Conservation (phyloP, 2,797 vertebrate species). For the Enteromius radiatus region DNA sequence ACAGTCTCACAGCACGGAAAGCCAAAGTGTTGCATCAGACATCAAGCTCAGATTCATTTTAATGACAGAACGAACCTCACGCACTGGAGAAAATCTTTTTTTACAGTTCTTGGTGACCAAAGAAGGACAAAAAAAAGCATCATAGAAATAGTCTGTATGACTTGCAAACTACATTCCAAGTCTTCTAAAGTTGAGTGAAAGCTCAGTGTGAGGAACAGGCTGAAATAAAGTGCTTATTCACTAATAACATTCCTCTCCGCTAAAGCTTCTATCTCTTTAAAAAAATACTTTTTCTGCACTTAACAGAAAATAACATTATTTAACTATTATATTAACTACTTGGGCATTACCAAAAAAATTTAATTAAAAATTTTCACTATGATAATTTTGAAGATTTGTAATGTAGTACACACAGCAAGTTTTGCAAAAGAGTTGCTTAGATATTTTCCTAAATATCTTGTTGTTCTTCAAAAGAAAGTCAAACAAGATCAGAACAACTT, state of each 20-base stretch:
- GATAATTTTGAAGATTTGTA: not conserved
- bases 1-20: conserved; percentile 50
- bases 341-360: not conserved
- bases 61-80: not conserved
- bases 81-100: not conserved
- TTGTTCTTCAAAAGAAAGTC: not conserved
- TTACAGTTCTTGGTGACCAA: not conserved
- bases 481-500: not conserved
- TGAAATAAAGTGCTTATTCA: not conserved
- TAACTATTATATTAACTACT: not conserved
- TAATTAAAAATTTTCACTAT: no score
- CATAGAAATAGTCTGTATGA: not conserved
- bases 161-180: not conserved
- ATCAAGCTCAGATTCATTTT: conserved; percentile 7
- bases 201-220: not conserved
- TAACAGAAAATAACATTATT: not conserved
- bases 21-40: conserved; percentile 46
- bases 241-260: not conserved
- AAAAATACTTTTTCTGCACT: not conserved
- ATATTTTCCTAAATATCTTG: not conserved
- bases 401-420: not conserved
- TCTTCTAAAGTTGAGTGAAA: not conserved
- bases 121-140: not conserved
- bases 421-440: not conserved
- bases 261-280: not conserved